Evolutionary conservation across 2,888 invertebrate genomes (phyloP).

Genomic region (Zele albiditarsus): DNA sequence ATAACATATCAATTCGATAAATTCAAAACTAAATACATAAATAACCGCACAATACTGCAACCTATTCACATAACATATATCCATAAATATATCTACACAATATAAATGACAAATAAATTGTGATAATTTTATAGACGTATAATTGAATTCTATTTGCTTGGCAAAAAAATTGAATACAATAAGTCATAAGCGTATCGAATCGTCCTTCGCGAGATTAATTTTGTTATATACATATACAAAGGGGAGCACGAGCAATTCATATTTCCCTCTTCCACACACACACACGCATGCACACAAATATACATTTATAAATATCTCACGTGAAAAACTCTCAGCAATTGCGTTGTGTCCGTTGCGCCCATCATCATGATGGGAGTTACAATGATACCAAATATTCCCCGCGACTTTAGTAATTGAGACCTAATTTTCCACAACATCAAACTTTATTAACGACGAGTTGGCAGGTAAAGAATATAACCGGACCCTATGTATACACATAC

Average conservation of each 20-base stretch:
- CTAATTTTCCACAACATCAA: constrained; percentile 71
- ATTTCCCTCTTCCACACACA: not conserved
- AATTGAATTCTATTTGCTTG: not conserved
- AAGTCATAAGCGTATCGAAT: constrained; percentile 5
- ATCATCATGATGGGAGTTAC: constrained; percentile 19
- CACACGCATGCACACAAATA: not conserved
- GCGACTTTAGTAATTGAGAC: constrained; percentile 61
- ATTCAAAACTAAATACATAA: too few relatives aligned
- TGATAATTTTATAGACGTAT: constrained; percentile 8
- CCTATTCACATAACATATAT: too few relatives aligned
- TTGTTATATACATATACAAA: not conserved
- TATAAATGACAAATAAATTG: constrained; percentile 13
- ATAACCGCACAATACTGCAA: too few relatives aligned
- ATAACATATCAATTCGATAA: too few relatives aligned
- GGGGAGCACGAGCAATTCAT: not conserved
- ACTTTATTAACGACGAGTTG: constrained; percentile 67
- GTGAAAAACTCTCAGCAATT: not conserved
- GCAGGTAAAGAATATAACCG: constrained; percentile 54
- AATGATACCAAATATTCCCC: constrained; percentile 32
- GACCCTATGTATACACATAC: not conserved
- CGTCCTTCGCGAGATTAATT: constrained; percentile 1
- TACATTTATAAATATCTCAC: not conserved
- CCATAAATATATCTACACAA: not conserved
- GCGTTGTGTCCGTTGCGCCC: not conserved
- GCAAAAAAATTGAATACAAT: not conserved